phyloP scores from a whole-genome alignment of 2,888 invertebrate genomes.

The Apodemia hepburni region DNA sequence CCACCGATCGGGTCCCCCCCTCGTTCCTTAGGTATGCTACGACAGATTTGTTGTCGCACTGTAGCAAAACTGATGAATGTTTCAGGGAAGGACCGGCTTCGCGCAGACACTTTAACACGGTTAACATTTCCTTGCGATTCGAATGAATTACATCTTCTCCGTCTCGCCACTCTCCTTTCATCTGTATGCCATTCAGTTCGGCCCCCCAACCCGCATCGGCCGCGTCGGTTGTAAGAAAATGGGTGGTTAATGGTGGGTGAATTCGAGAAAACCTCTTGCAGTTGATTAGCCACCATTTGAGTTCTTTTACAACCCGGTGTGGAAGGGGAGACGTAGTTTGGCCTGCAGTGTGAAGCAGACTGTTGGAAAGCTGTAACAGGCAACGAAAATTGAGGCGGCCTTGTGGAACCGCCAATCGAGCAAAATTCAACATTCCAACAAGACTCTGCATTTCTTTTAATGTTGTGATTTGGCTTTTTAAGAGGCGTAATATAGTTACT shows the following conservation, averaged over 20 bases:
- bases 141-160: constrained; percentile 27
- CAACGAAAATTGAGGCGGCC: too few species aligned
- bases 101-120: constrained; percentile 26
- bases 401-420: constrained; percentile 18
- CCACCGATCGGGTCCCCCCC: constrained; percentile 36
- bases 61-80: constrained; percentile 26
- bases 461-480: too few species aligned
- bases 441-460: constrained; percentile 21
- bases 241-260: constrained; percentile 2
- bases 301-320: too few species aligned
- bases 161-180: constrained; percentile 27
- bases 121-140: constrained; percentile 33
- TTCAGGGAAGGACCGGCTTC: constrained; percentile 18
- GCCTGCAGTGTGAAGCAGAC: too few species aligned
- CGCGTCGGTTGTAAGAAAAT: constrained; percentile 29
- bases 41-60: constrained; percentile 37
- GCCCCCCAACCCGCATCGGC: constrained; percentile 34
- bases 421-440: constrained; percentile 20
- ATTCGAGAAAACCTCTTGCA: too few species aligned
- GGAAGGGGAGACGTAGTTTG: too few species aligned
- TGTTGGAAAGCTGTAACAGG: too few species aligned
- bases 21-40: constrained; percentile 37
- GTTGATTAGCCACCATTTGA: too few species aligned
- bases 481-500: too few species aligned
- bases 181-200: constrained; percentile 24